Evolutionary conservation across 2,113 vertebrate species (phyloP).

Genomic region (Peucedramus taeniatus): DNA sequence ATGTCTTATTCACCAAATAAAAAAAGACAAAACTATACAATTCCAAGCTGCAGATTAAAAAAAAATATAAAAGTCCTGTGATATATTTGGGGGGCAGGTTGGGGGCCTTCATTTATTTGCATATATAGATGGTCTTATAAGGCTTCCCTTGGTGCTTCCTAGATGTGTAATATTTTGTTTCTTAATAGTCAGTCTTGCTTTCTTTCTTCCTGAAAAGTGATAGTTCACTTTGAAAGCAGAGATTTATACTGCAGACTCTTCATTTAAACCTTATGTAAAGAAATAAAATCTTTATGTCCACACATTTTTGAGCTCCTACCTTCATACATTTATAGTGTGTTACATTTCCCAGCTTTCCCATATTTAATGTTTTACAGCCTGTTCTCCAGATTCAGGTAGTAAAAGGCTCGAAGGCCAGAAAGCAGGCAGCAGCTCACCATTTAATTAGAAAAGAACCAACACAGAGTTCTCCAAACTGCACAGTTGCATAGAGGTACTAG

Average conservation of each 20-base stretch:
- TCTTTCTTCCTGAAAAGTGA: constrained; percentile 51
- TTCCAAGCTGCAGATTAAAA: neutral
- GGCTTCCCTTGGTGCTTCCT: neutral
- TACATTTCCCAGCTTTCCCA: constrained; percentile 68
- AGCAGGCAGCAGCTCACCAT: constrained; percentile 18
- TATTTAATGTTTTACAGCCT: constrained; percentile 64
- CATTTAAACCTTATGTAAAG: constrained; percentile 67
- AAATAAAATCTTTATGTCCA: constrained; percentile 70
- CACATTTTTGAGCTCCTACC: constrained; percentile 57
- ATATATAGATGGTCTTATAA: neutral
- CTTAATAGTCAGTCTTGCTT: constrained; percentile 12
- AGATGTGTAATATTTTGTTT: constrained; percentile 19
- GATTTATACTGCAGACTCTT: constrained; percentile 50
- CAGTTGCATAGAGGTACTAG: neutral
- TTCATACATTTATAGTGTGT: constrained; percentile 58
- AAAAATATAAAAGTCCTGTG: neutral
- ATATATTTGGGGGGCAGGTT: neutral
- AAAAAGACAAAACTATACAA: neutral
- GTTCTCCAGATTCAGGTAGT: constrained; percentile 64
- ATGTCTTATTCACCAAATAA: neutral
- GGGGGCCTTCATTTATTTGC: neutral
- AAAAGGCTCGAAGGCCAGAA: constrained; percentile 49
- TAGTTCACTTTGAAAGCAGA: constrained; percentile 49
- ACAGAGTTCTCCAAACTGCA: neutral
- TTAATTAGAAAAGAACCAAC: constrained; percentile 49